Conservation (phyloP, 2,113 vertebrate genomes). For the Mesembrinibis cayennensis region DNA sequence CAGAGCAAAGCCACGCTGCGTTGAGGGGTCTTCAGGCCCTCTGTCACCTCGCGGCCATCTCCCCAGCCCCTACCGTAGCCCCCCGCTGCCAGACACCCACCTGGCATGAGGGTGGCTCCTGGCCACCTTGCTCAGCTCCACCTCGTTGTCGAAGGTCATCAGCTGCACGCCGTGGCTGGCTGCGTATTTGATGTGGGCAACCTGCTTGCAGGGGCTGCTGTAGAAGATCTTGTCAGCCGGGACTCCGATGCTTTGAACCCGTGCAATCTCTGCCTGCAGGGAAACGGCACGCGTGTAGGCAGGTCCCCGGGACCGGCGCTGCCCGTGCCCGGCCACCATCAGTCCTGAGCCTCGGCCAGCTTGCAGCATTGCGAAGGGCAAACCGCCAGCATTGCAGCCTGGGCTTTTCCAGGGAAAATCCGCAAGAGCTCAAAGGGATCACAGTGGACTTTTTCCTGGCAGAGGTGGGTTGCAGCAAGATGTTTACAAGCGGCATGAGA, state of each 20-base stretch:
- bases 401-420: background rate
- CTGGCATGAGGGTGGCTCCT: conserved; percentile 75
- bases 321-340: background rate
- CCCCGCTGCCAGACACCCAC: background rate
- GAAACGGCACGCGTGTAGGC: background rate
- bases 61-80: background rate
- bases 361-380: background rate
- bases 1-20: background rate
- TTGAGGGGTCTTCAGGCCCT: background rate
- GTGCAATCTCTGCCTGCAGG: conserved; percentile 72
- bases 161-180: conserved; percentile 68
- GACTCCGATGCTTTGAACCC: conserved; percentile 68
- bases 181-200: conserved; percentile 74
- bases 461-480: background rate
- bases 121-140: conserved; percentile 79
- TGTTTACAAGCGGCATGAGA: background rate
- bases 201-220: conserved; percentile 79
- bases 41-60: background rate
- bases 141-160: conserved; percentile 80
- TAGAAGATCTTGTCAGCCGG: conserved; percentile 75
- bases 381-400: background rate
- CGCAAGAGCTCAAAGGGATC: background rate
- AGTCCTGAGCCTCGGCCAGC: background rate
- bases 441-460: background rate
- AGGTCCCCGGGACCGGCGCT: background rate